phyloP scores from a whole-genome alignment of 2,797 vertebrate genomes.

The Gadopsis bispinosus region DNA sequence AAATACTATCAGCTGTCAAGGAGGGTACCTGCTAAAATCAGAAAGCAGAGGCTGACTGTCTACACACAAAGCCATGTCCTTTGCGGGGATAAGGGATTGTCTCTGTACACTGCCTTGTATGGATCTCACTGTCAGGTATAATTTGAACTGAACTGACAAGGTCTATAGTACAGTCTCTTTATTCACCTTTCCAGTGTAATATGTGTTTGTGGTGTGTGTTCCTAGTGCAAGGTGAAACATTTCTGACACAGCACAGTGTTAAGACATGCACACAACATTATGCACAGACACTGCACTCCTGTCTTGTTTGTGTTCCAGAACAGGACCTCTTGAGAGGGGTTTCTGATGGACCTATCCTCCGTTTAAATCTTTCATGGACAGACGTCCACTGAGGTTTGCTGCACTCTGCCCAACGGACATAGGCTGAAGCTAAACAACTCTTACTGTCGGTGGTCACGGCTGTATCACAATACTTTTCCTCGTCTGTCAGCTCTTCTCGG shows the following conservation, averaged over 20 bases:
- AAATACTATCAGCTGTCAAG: constrained; percentile 42
- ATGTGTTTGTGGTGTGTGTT: constrained; percentile 56
- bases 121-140: constrained; percentile 74
- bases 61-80: constrained; percentile 59
- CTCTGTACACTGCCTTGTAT: constrained; percentile 63
- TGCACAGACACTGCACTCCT: constrained; percentile 41
- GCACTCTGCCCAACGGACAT: constrained; percentile 86
- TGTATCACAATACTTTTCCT: constrained; percentile 72
- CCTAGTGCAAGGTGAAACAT: constrained; percentile 77
- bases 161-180: constrained; percentile 63
- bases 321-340: constrained; percentile 52
- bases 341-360: constrained; percentile 82
- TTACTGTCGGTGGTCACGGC: constrained; percentile 79
- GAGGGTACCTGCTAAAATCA: constrained; percentile 46
- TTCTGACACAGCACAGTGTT: constrained; percentile 78
- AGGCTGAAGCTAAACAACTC: constrained; percentile 89
- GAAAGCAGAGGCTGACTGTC: constrained; percentile 35
- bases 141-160: constrained; percentile 75
- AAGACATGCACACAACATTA: constrained; percentile 57
- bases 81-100: constrained; percentile 63
- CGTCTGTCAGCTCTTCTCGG: constrained; percentile 50
- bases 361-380: constrained; percentile 91
- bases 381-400: constrained; percentile 86
- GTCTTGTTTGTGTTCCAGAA: constrained; percentile 60
- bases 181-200: constrained; percentile 72